Percentiles rank a stretch among this genome's conserved stretches.
phyloP scores from a whole-genome alignment of 2,113 vertebrate species.

The Mastomys coucha region DNA sequence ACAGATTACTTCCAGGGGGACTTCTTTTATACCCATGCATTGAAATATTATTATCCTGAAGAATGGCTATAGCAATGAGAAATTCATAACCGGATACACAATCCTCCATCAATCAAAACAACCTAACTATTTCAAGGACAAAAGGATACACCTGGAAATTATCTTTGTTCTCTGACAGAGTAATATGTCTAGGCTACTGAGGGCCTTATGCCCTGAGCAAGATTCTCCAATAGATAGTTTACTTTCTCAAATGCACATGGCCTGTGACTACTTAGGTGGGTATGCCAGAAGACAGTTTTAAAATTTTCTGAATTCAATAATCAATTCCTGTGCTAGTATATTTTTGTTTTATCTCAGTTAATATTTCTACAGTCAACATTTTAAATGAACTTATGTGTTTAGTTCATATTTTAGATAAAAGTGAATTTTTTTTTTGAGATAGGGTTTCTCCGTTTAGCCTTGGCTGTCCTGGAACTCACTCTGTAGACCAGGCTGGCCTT shows the following conservation, averaged over 20 bases:
- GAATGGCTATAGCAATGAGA: slow-evolving; percentile 72
- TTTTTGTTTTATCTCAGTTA: background rate
- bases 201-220: background rate
- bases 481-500: too few species aligned
- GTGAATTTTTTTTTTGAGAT: too few species aligned
- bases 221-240: background rate
- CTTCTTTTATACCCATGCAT: slow-evolving; percentile 60
- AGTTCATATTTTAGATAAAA: slow-evolving; percentile 23
- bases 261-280: background rate
- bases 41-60: slow-evolving; percentile 73
- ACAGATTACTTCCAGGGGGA: slow-evolving; percentile 58
- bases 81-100: slow-evolving; percentile 73
- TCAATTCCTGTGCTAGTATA: background rate
- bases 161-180: slow-evolving; percentile 56
- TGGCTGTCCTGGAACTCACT: too few species aligned
- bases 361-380: slow-evolving; percentile 12
- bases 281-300: background rate
- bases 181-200: slow-evolving; percentile 11
- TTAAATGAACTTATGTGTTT: background rate
- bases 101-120: slow-evolving; percentile 61
- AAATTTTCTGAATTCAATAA: background rate
- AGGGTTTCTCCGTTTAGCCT: too few species aligned
- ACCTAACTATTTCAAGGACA: slow-evolving; percentile 71
- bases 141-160: slow-evolving; percentile 55
- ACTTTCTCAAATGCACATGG: background rate